phyloP scores from a whole-genome alignment of 2,888 invertebrate genomes.

The Eupithecia inturbata region DNA sequence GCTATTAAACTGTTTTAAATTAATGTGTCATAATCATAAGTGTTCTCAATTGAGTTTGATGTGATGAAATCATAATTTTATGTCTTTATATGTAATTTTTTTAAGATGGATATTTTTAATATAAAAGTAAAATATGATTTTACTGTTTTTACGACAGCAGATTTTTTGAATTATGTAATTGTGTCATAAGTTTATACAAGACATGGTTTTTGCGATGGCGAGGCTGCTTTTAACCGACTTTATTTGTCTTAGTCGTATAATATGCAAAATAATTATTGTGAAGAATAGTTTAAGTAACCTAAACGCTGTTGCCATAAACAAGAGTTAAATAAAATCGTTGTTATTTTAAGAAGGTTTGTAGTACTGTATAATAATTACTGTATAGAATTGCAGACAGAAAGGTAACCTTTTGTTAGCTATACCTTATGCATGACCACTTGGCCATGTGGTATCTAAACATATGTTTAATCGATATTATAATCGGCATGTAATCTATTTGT shows the following conservation, averaged over 20 bases:
- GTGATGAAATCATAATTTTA: constrained; percentile 8
- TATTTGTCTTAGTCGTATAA: not conserved
- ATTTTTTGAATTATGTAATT: not conserved
- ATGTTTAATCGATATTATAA: not conserved
- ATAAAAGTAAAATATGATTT: too few species aligned
- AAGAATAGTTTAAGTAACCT: not conserved
- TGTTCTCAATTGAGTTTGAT: not conserved
- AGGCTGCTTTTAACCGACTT: too few species aligned
- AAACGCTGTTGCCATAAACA: not conserved
- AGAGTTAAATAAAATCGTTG: not conserved
- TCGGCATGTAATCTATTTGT: not conserved
- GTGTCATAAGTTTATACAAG: not conserved
- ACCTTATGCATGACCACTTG: not conserved
- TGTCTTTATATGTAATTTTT: not conserved
- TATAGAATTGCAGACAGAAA: not conserved
- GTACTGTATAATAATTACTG: too few species aligned
- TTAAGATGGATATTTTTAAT: not conserved
- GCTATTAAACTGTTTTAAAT: not conserved
- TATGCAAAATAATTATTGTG: not conserved
- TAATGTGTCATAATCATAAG: not conserved
- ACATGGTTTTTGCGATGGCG: not conserved
- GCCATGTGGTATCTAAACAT: not conserved
- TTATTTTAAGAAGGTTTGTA: too few species aligned
- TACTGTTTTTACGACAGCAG: not conserved
- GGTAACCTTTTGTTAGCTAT: not conserved